Evolutionary conservation across 2,113 vertebrate genomes (phyloP), one percentile per base, ranked within the genome.

Genomic region (Piaya cayana): DNA sequence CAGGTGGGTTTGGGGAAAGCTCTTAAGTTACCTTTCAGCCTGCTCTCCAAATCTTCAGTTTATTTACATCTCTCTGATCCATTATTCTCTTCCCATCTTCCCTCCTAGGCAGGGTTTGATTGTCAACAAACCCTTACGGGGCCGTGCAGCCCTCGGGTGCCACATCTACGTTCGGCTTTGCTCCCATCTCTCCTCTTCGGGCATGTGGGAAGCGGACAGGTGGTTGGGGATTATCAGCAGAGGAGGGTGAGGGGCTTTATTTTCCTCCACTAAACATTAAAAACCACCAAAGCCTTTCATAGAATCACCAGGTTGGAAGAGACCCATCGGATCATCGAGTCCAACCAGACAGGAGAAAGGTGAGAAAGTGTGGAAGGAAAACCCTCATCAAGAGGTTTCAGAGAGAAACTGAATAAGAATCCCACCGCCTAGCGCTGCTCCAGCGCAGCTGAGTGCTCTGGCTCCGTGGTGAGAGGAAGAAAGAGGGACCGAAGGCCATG

Each of bases 191-290:
- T 49, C 47, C 5, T 42, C 70, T 63, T 36, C 59, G 56, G 42
- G 47, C 2, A 1, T 4, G 32, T 23, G 64, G 43, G 21, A 49
- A 69, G 53, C 0, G 12, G 50, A 21, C 23, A 11, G 37, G 53
- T 2, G 32, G 8, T 3, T 32, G 55, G 67, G 30, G 45, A 6
- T 63, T 10, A 16, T 15, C 68, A 75, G 72, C 72, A 42, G 17
- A 50, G 63, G 4, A 14, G 20, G 27, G 39, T 26, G 12, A 49
- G 47, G 21, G 26, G 17, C 22, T 60, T 59, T 20, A 23, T 8
- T 26, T 76, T 37, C 22, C 89, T 47, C 11, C 0, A 0, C 18
- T 30, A 19, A 59, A 7, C 7, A 4, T 15, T 13, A 15, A 42
- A 69, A 56, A 74, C 56, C 32, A 62, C 15, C 14, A 5, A 37